Conservation (phyloP, 2,113 vertebrate genomes). For the Entomyzon cyanotis region DNA sequence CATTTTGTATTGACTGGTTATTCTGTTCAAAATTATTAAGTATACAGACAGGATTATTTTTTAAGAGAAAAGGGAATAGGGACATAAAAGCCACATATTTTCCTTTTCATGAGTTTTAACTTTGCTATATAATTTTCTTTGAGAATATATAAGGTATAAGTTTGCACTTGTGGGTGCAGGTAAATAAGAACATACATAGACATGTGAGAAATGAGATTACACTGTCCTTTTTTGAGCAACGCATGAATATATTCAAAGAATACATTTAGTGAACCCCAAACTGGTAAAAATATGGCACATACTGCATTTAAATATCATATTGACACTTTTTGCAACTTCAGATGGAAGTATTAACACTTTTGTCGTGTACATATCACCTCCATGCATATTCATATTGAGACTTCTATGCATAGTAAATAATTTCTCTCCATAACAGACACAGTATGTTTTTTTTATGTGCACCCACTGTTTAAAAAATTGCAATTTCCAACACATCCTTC, state of each 20-base stretch:
- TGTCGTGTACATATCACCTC: conserved; percentile 32
- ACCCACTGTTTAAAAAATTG: not conserved
- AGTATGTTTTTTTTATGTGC: not conserved
- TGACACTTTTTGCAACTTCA: conserved; percentile 48
- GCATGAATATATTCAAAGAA: not conserved
- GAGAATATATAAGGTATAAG: not conserved
- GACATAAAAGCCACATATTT: not conserved
- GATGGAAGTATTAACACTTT: conserved; percentile 58
- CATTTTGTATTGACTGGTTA: not conserved
- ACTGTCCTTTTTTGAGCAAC: not conserved
- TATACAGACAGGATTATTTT: not conserved
- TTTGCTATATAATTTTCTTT: not conserved
- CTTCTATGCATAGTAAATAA: conserved; percentile 1
- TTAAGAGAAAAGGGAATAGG: not conserved
- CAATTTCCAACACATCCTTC: not conserved
- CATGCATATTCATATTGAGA: conserved; percentile 24
- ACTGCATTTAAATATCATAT: conserved; percentile 15
- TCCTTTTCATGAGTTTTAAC: not conserved
- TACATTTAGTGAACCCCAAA: not conserved
- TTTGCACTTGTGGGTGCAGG: not conserved
- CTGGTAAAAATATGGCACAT: not conserved
- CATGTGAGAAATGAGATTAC: not conserved
- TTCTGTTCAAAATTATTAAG: not conserved
- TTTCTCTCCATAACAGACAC: not conserved
- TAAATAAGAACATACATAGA: not conserved